Percentiles rank a stretch among this genome's conserved stretches.
Conservation (phyloP, 2,888 invertebrate genomes). For the Scaeva pyrastri region DNA sequence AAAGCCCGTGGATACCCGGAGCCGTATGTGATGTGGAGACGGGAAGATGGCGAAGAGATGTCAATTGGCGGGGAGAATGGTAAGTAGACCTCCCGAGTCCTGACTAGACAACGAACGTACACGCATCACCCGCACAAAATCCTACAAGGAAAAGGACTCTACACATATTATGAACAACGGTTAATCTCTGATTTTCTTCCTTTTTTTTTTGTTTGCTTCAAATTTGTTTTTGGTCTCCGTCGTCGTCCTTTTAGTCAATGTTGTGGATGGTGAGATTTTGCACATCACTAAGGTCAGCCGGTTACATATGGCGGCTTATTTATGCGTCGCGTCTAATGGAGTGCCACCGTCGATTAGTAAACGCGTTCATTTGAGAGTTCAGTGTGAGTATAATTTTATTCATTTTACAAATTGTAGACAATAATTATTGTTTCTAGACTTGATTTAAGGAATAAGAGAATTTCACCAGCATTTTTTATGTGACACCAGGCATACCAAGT, state of each 20-base stretch:
- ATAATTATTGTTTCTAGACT: constrained; percentile 31
- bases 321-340: constrained; percentile 96
- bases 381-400: constrained; percentile 87
- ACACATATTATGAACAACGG: not conserved
- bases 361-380: constrained; percentile 91
- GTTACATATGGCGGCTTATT: constrained; percentile 95
- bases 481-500: too few species aligned
- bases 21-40: constrained; percentile 96
- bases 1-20: constrained; percentile 95
- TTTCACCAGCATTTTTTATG: not conserved
- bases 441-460: constrained; percentile 22
- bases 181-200: constrained; percentile 55
- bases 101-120: constrained; percentile 6
- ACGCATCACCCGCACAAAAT: not conserved
- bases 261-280: constrained; percentile 93
- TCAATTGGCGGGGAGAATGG: constrained; percentile 95
- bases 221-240: not conserved
- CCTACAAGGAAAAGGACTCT: not conserved
- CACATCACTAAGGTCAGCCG: constrained; percentile 95
- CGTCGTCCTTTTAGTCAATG: constrained; percentile 88
- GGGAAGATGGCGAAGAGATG: constrained; percentile 95
- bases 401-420: constrained; percentile 3
- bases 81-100: constrained; percentile 83
- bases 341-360: constrained; percentile 96
- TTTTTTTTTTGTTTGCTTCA: not conserved